A percentile compares a stretch with the other conserved stretches of the same genome.
phyloP scores from a whole-genome alignment of 2,797 vertebrate genomes.

The Enteromius fasciolatus region DNA sequence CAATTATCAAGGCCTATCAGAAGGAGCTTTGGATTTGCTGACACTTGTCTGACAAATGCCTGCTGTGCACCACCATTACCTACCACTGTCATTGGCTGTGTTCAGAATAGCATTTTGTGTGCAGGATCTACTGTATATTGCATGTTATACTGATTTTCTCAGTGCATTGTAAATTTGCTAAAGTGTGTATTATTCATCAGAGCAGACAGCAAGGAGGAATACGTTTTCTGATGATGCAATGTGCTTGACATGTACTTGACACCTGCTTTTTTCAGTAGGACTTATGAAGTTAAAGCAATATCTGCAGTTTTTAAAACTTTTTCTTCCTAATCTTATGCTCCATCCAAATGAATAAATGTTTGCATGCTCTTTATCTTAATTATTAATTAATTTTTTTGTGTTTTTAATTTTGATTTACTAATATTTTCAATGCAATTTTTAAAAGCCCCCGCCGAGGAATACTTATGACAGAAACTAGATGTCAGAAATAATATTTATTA shows the following conservation, averaged over 20 bases:
- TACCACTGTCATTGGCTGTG: not conserved
- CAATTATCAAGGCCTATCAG: slow-evolving; percentile 33
- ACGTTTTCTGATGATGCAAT: not conserved
- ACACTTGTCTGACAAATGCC: slow-evolving; percentile 21
- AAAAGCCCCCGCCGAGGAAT: not conserved
- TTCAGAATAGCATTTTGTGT: slow-evolving; percentile 3
- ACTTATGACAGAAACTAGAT: not conserved
- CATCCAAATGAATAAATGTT: not conserved
- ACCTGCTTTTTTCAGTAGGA: not conserved
- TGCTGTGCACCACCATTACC: not conserved
- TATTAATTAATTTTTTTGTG: not conserved
- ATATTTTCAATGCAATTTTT: not conserved
- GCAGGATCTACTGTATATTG: not conserved
- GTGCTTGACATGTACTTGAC: not conserved
- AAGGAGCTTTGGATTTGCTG: slow-evolving; percentile 25
- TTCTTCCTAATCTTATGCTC: slow-evolving; percentile 4
- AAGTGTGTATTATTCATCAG: not conserved
- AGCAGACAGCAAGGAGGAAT: not conserved
- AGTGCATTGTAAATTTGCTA: not conserved
- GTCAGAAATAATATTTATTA: too few species aligned
- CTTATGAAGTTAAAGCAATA: not conserved
- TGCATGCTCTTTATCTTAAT: not conserved
- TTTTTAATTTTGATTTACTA: not conserved
- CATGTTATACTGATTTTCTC: not conserved
- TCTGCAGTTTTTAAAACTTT: not conserved